A percentile compares a stretch with the other conserved stretches of the same genome.
These are phyloP conservation scores for Bathynomus jamesi DNA, from an alignment of 1,140 invertebrate genomes.

Conservation along the genomic window DNA sequence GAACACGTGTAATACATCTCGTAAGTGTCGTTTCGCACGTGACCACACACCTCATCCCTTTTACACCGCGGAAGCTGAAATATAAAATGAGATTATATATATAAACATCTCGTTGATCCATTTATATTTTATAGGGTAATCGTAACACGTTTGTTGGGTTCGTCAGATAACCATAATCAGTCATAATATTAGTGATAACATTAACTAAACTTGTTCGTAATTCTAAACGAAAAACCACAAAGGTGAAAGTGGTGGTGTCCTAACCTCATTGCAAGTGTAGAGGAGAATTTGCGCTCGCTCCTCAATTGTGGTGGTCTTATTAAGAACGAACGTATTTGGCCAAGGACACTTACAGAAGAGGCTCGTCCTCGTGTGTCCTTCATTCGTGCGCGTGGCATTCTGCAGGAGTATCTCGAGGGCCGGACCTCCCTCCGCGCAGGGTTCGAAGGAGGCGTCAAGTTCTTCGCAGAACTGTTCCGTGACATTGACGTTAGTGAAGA, in stretches of 20 bases:
- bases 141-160: no score
- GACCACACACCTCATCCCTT: constrained; percentile 48
- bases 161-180: no score
- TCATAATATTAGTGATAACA: no score
- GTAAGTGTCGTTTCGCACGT: constrained; percentile 47
- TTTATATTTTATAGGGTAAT: no score
- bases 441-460: constrained; percentile 13
- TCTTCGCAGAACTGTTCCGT: constrained; percentile 30
- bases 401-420: constrained; percentile 34
- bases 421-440: constrained; percentile 26
- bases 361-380: constrained; percentile 27
- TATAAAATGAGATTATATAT: no score
- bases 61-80: constrained; percentile 47
- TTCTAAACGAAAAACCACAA: no score
- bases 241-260: neutral
- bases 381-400: constrained; percentile 3
- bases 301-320: constrained; percentile 7
- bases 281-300: constrained; percentile 14
- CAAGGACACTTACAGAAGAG: constrained; percentile 20
- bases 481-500: no score
- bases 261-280: constrained; percentile 18
- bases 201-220: no score
- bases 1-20: constrained; percentile 55
- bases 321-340: constrained; percentile 9
- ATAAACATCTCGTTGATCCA: no score